Base-by-base conservation (phyloP, 2,113 vertebrate genomes). In the Vulpes lagopus region DNA sequence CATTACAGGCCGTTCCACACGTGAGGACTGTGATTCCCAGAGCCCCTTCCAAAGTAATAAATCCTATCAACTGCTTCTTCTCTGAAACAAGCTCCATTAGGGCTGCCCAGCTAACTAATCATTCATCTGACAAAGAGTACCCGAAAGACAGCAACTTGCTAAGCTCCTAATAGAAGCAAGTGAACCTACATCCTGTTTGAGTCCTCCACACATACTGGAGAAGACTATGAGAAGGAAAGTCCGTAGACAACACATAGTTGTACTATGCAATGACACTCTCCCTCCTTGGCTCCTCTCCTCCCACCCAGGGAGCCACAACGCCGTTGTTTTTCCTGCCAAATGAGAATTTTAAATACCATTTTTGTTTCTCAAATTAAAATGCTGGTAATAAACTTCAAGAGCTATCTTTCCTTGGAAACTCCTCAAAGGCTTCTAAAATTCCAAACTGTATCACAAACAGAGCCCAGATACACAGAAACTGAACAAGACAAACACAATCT, bases 331-430 rank as follows among this genome's bases (percentile, higher is more conserved):
- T 91, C 60, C 65, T 73, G 53, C 32, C 80, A 87, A 64, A 73
- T 35, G 60, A 83, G 74, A 96, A 87, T n/a, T 57, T 67, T 14
- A 83, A 83, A 64, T 14, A 32, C 30, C 30, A 7, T 14, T 27
- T 89, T 53, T 94, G 16, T 64, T 86, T 73, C 92, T 95, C 80
- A 94, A 96, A 79, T 84, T 53, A 76, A 86, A 97, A 96, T 67
- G 84, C 73, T 89, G 55, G 67, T 32, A 82, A 74, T 89, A 95
- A 96, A 88, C 53, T 76, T n/a, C 20, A 73, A 92, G 71, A 89
- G 57, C 78, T 65, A 65, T 62, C 80, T 90, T 71, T 86, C 60
- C 23, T 85, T 91, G 88, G 80, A 91, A 83, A 62, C 14, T 22
- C 51, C 16, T 79, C 38, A 64, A 94, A 69, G 27, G 27, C 17